Conservation (phyloP, 2,888 invertebrate genomes). For the Notodonta ziczac region DNA sequence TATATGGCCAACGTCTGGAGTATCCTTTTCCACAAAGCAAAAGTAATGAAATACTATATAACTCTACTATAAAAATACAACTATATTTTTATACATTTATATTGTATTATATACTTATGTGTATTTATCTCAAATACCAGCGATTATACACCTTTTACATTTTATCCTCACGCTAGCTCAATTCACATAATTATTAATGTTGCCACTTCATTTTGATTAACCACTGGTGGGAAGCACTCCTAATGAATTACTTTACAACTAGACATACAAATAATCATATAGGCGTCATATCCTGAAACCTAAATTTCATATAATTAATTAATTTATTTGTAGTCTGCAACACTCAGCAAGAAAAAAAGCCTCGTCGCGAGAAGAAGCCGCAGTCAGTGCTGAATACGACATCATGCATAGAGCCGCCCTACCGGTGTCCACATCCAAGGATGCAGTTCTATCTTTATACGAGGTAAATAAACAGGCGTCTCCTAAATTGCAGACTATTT, state of each 20-base stretch:
- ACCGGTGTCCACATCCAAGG: slow-evolving; percentile 91
- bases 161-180: neutral
- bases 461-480: slow-evolving; percentile 76
- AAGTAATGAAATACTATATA: too few species aligned
- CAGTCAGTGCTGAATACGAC: slow-evolving; percentile 88
- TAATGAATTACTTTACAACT: too few species aligned
- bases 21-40: too few species aligned
- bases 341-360: slow-evolving; percentile 59
- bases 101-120: neutral
- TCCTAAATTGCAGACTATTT: too few species aligned
- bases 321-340: slow-evolving; percentile 60
- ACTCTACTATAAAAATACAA: too few species aligned
- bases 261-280: too few species aligned
- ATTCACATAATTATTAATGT: too few species aligned
- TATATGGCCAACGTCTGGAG: too few species aligned
- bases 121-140: neutral
- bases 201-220: too few species aligned
- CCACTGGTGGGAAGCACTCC: too few species aligned
- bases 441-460: slow-evolving; percentile 94
- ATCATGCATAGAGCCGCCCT: slow-evolving; percentile 92
- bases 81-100: too few species aligned
- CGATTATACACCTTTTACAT: too few species aligned
- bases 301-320: neutral
- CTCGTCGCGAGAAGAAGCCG: slow-evolving; percentile 71
- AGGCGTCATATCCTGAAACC: neutral